These are phyloP conservation scores for Tricholaema leucomelas DNA, from an alignment of 2,113 vertebrate species.

Conservation along the genomic window DNA sequence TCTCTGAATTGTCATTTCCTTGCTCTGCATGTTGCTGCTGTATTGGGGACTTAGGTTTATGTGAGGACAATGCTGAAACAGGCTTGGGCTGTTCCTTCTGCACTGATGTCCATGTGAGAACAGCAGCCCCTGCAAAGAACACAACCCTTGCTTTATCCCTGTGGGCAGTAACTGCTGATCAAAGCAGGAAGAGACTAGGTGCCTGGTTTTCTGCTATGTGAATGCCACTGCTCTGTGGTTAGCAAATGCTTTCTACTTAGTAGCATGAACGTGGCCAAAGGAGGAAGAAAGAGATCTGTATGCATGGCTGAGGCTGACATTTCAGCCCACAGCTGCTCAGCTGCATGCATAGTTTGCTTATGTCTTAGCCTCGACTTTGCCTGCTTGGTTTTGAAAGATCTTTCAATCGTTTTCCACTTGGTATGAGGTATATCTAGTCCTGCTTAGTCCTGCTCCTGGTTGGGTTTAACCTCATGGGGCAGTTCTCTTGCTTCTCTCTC, in stretches of 20 bases:
- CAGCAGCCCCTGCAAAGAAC: neutral
- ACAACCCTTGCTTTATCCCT: neutral
- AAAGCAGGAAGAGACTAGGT: neutral
- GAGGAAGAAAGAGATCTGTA: conserved; percentile 39
- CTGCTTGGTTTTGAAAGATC: too few species aligned
- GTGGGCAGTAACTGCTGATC: conserved; percentile 43
- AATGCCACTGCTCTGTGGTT: conserved; percentile 33
- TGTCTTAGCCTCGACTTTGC: neutral
- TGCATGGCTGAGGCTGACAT: neutral
- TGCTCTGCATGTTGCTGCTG: fast-evolving
- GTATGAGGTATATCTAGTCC: neutral
- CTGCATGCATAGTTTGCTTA: neutral
- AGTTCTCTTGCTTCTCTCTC: neutral
- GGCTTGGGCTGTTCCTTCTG: neutral
- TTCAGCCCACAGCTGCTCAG: conserved; percentile 26
- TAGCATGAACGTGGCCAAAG: conserved; percentile 17
- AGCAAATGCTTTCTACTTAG: conserved; percentile 30
- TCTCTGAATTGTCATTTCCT: neutral
- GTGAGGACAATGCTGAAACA: neutral
- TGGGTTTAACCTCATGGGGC: neutral
- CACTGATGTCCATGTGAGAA: neutral
- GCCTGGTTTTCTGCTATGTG: conserved; percentile 16
- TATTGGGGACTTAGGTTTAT: neutral
- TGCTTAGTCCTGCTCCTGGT: neutral
- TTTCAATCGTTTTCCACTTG: neutral